Percentiles rank a stretch among this genome's conserved stretches.
Conservation (phyloP, 2,797 vertebrate genomes). For the Spatula versicolor region DNA sequence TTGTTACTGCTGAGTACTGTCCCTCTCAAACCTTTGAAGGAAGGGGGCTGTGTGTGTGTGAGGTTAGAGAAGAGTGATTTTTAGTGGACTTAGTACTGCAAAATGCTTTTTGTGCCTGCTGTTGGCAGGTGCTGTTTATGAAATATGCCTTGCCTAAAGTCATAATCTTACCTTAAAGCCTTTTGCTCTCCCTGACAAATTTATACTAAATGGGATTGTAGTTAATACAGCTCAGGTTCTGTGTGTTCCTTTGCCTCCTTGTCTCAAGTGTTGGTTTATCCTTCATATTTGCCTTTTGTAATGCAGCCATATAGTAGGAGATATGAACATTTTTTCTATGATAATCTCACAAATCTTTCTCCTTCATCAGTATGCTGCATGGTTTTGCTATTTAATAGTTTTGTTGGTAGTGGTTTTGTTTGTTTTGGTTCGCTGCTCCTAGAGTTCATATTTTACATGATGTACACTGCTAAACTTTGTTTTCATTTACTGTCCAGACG, state of each 20-base stretch:
- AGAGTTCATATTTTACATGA: constrained; percentile 49
- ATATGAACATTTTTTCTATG: constrained; percentile 9
- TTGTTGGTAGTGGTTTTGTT: not conserved
- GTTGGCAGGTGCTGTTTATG: not conserved
- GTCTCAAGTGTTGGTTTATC: constrained; percentile 11
- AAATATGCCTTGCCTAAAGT: constrained; percentile 15
- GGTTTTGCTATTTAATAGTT: not conserved
- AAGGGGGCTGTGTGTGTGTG: no score
- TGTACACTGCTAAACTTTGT: constrained; percentile 2
- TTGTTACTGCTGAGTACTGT: not conserved
- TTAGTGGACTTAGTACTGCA: not conserved
- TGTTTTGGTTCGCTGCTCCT: constrained; percentile 3
- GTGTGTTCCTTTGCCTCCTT: constrained; percentile 1
- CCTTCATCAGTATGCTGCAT: not conserved
- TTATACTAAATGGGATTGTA: constrained; percentile 42
- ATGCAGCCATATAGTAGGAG: constrained; percentile 19
- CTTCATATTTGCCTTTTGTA: constrained; percentile 31
- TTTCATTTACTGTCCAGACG: constrained; percentile 17
- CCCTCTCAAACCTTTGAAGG: not conserved
- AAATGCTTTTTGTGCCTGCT: not conserved
- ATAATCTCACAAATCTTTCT: constrained; percentile 49
- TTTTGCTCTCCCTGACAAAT: constrained; percentile 43
- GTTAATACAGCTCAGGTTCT: constrained; percentile 54
- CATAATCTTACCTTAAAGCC: constrained; percentile 56
- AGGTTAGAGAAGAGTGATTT: not conserved